Base-by-base conservation (phyloP, 2,888 invertebrate species). In the Meteorus colon region DNA sequence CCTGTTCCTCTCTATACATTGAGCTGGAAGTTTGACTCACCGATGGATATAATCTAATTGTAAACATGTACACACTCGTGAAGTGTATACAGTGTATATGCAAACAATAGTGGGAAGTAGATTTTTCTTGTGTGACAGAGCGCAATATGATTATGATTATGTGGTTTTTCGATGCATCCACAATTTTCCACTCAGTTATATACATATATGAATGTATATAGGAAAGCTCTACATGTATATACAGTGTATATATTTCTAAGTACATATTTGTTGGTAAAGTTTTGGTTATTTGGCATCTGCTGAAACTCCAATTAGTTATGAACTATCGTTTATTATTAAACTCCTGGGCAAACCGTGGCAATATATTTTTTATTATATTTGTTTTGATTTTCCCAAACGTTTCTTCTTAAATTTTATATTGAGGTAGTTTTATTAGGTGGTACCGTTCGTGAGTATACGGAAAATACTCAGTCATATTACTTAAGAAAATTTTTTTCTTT, bases 341-440 rank as follows among this genome's bases (percentile, higher is more conserved):
- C 19, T 19, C 19, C 5, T 10, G 19, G 10, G 19, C 10, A 19
- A 55, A 55, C 55, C 55, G 2, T 4, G n/a, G 19, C 19, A 19
- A 55, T 55, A 55, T 55, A n/a, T 55, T 55, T 8, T 19, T 55
- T 55, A 55, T 19, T 55, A 55, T 19, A 55, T 55, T 55, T 19
- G 10, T 55, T 55, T 8, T 19, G 19, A 24, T 55, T 19, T 55
- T 19, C 19, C 1, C 6, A 24, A 55, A 24, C 10, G 5, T 10
- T 10, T 19, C 2, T 55, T 19, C 5, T 48, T 2, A 48, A 48
- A 48, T 48, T 16, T 48, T 16, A 48, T 48, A 48, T 48, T 48
- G 4, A 41, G 8, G 41, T 41, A 41, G 41, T 41, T 12, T 41
- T 41, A 12, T 8, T 10, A 41, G 8, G 34, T 34, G 8, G 34